Conservation (phyloP, 2,797 vertebrate genomes). For the Bovichtus diacanthus region DNA sequence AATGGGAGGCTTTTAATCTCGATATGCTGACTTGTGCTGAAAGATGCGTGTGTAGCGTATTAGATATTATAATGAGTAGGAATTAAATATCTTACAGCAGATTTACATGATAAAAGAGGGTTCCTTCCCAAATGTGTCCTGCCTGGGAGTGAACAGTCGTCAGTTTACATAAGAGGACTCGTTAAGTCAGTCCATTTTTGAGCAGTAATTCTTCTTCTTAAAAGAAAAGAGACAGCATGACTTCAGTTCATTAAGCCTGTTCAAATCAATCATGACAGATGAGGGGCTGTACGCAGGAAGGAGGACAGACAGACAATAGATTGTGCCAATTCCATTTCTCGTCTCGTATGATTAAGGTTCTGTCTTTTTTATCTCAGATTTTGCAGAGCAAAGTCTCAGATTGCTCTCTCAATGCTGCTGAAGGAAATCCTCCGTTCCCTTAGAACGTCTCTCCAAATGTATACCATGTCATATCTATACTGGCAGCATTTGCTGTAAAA, state of each 20-base stretch:
- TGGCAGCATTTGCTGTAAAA: background rate
- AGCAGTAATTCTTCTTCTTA: constrained; percentile 1
- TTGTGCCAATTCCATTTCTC: constrained; percentile 16
- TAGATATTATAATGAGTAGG: background rate
- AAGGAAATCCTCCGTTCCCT: background rate
- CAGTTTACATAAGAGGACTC: no score
- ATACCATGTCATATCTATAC: background rate
- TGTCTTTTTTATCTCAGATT: constrained; percentile 13
- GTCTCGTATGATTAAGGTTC: background rate
- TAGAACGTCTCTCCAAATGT: background rate
- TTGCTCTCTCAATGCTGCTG: background rate
- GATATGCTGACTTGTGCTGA: background rate
- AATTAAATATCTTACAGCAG: background rate
- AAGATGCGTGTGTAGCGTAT: background rate
- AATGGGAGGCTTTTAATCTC: constrained; percentile 28
- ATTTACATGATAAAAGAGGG: background rate
- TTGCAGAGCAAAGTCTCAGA: background rate
- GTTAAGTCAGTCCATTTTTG: background rate
- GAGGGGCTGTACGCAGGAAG: background rate
- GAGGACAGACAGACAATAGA: constrained; percentile 17
- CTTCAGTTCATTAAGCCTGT: constrained; percentile 38
- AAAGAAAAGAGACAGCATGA: constrained; percentile 20
- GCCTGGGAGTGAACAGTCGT: background rate
- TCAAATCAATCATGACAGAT: constrained; percentile 53
- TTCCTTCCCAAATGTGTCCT: background rate